These are phyloP conservation scores for Beaufortia kweichowensis DNA, from an alignment of 2,113 vertebrate species.

Conservation along the genomic window DNA sequence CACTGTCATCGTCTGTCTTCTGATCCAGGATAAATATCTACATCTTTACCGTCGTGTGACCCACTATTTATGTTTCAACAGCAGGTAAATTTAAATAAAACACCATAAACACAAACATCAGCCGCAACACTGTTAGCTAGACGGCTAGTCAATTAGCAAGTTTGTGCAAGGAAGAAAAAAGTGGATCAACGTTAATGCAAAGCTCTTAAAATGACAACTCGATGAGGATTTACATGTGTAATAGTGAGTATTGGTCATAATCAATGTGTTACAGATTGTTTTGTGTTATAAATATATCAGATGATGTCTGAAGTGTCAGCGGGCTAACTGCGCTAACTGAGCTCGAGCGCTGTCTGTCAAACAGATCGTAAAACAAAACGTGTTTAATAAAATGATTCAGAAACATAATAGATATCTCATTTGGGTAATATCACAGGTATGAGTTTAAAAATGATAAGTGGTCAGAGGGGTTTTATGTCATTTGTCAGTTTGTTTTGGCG, in stretches of 20 bases:
- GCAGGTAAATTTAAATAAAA: constrained; percentile 19
- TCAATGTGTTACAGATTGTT: neutral
- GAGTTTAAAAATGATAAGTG: neutral
- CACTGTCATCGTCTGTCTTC: constrained; percentile 13
- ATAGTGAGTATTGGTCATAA: neutral
- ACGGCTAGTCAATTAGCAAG: constrained; percentile 40
- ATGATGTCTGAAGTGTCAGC: neutral
- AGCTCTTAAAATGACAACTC: neutral
- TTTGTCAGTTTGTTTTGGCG: neutral
- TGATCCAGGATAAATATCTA: neutral
- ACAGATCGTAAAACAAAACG: neutral
- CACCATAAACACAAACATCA: neutral
- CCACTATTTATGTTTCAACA: constrained; percentile 1
- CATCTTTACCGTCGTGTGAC: neutral
- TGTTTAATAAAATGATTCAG: neutral
- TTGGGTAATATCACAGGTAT: neutral
- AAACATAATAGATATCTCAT: neutral
- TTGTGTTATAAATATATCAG: neutral
- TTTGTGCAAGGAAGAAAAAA: constrained; percentile 1
- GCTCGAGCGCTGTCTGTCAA: constrained; percentile 3
- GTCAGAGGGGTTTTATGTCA: neutral
- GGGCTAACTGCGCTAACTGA: constrained; percentile 1
- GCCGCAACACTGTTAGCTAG: neutral
- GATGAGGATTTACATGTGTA: neutral
- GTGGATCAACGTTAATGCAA: constrained; percentile 8